Percentiles rank a stretch among this genome's conserved stretches.
Evolutionary conservation across 2,888 invertebrate species (phyloP).

Genomic region (Noctua pronuba): DNA sequence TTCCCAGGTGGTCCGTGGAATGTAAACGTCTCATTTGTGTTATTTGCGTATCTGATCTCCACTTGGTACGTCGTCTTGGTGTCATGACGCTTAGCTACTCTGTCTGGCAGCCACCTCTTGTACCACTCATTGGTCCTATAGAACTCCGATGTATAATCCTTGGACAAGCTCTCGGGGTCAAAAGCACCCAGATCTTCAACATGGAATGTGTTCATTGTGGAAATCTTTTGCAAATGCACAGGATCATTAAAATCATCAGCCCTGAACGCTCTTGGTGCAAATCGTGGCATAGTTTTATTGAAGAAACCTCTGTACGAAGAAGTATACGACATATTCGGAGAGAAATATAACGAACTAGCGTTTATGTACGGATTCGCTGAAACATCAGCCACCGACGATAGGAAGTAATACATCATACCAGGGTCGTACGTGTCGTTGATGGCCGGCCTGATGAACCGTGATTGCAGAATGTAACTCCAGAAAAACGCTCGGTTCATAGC

Average conservation of each 20-base stretch:
- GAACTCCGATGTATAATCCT: constrained; percentile 97
- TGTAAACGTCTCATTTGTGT: constrained; percentile 98
- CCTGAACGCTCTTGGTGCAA: constrained; percentile 97
- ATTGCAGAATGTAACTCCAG: constrained; percentile 98
- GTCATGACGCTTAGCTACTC: constrained; percentile 95
- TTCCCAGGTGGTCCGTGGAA: constrained; percentile 98
- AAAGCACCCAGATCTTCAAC: constrained; percentile 96
- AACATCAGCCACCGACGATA: constrained; percentile 98
- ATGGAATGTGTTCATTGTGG: constrained; percentile 97
- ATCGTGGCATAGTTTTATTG: constrained; percentile 98
- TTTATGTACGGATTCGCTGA: constrained; percentile 97
- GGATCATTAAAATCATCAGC: constrained; percentile 99
- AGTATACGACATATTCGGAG: constrained; percentile 98
- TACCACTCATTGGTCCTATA: constrained; percentile 99
- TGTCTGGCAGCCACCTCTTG: constrained; percentile 97
- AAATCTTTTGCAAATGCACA: constrained; percentile 97
- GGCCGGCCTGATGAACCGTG: constrained; percentile 96
- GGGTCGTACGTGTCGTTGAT: constrained; percentile 98
- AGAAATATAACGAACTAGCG: constrained; percentile 97
- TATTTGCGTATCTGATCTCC: constrained; percentile 98
- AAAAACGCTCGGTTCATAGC: constrained; percentile 98
- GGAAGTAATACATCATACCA: constrained; percentile 99
- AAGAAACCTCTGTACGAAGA: constrained; percentile 98
- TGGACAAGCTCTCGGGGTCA: constrained; percentile 93
- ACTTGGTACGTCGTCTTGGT: constrained; percentile 98